Conservation (phyloP, 2,113 vertebrate species). For the Craseonycteris thonglongyai region DNA sequence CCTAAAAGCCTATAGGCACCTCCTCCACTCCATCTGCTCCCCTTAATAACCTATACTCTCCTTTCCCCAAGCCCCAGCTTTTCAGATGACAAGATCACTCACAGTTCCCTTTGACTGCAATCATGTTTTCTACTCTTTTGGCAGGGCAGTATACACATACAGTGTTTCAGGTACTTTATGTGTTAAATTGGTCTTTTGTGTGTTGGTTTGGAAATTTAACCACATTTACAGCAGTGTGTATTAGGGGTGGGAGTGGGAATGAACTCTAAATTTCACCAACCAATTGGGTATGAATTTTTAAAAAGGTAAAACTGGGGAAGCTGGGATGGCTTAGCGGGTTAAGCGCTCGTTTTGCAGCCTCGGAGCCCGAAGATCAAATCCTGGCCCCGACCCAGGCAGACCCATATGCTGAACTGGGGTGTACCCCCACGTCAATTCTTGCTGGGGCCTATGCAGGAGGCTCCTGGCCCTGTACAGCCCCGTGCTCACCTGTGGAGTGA, state of each 20-base stretch:
- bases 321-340: too few relatives aligned
- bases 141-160: neutral
- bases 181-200: constrained; percentile 12
- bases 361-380: too few relatives aligned
- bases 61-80: neutral
- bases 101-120: neutral
- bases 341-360: too few relatives aligned
- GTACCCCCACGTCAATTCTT: too few relatives aligned
- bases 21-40: neutral
- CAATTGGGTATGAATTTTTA: neutral
- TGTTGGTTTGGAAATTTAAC: constrained; percentile 25
- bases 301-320: neutral
- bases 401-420: too few relatives aligned
- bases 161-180: neutral
- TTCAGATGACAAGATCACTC: neutral
- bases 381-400: too few relatives aligned
- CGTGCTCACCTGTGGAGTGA: too few relatives aligned
- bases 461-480: too few relatives aligned
- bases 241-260: neutral
- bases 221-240: neutral
- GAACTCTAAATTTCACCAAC: constrained; percentile 21
- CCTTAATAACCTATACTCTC: neutral
- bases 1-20: neutral
- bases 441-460: too few relatives aligned
- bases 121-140: constrained; percentile 8